Conservation (phyloP, 2,797 vertebrate genomes). For the Onychomys torridus region DNA sequence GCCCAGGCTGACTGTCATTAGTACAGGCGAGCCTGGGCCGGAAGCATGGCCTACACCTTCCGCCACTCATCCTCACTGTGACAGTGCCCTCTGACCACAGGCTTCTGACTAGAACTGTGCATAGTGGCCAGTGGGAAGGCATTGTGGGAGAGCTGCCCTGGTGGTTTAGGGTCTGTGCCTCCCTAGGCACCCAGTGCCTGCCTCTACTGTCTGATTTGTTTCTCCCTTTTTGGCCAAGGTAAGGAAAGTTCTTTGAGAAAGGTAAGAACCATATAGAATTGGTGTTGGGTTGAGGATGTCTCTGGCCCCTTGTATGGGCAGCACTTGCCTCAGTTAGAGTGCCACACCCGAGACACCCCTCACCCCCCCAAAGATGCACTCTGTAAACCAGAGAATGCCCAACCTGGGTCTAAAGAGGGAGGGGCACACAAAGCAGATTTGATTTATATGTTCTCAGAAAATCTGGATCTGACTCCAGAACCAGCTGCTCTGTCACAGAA, state of each 20-base stretch:
- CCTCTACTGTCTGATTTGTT: accelerated
- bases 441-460: not conserved
- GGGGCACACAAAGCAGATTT: not conserved
- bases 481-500: not conserved
- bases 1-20: not conserved
- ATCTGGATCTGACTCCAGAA: not conserved
- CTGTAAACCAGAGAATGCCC: not conserved
- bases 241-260: not conserved
- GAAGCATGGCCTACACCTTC: not conserved
- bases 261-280: not conserved
- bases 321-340: not conserved
- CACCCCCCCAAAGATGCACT: accelerated
- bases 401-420: not conserved
- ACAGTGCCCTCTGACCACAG: not conserved
- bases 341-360: not conserved
- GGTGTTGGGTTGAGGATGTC: accelerated
- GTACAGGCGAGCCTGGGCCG: accelerated
- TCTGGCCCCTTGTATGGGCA: not conserved
- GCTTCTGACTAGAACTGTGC: not conserved
- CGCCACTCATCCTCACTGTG: not conserved
- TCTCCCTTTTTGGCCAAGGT: not conserved
- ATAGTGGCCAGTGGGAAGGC: not conserved
- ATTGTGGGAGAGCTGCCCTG: accelerated
- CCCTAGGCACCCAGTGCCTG: not conserved
- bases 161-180: not conserved